Base-by-base conservation (phyloP, 2,888 invertebrate species). In the Syrphus vitripennis region DNA sequence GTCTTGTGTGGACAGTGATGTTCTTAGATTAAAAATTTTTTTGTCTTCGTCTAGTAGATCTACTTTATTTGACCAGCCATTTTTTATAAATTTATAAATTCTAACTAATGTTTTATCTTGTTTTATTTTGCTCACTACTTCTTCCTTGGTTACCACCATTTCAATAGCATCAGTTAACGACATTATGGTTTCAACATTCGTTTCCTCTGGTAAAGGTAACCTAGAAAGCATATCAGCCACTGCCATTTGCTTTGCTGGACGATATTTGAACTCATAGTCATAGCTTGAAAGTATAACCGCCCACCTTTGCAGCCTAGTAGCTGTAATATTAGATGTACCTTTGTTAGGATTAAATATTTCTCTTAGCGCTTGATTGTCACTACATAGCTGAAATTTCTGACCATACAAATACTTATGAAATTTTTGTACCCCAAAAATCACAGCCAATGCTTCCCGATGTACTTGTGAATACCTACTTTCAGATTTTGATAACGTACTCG, bases 151-250 rank as follows among this genome's bases (percentile, higher is more conserved):
- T 6, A n/a, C 48, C 19, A 21, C 9, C 50, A 50, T 50, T 21
- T 50, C 50, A 19, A 21, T 26, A 4, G 50, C 21, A 26, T 50
- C 19, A 50, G 50, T 26, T 26, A 50, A 2, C 4, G 26, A 26
- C 50, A 50, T 50, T 50, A 37, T 57, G 34, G 61, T 19, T 45
- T 79, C 70, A 70, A 81, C 71, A 40, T 63, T 40, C 48, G 87
- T 87, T 55, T 65, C 21, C 21, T 29, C 63, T 40, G 14, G 37
- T 37, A 87, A 71, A 57, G 83, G 83, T n/a, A 80, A 61, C 5
- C 83, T 71, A 14, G 82, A 82, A 53, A 87, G 50, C 10, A 82
- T 76, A 59, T 83, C 74, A 14, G 80, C 87, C 16, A 74, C 70
- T 53, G 76, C 59, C 53, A 81, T 77, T 63, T 77, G 69, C 53